Evolutionary conservation across 2,888 invertebrate species (phyloP).

Genomic region (Oscheius myriophilus): DNA sequence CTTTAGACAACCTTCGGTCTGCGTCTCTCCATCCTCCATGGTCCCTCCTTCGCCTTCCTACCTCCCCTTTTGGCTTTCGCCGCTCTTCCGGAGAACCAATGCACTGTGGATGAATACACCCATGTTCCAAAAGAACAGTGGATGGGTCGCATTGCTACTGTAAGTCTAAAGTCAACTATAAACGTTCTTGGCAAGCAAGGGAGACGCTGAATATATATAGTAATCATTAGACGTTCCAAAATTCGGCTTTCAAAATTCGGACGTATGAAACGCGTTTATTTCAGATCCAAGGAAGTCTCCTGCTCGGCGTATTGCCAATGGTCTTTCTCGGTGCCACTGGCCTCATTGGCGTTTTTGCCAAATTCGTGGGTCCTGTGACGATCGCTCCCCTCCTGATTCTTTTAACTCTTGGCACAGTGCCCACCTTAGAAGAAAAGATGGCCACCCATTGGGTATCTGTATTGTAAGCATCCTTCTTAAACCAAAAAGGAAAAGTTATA

Average conservation of each 20-base stretch:
- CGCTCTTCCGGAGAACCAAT: slow-evolving; percentile 47
- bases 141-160: slow-evolving; percentile 47
- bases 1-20: slow-evolving; percentile 55
- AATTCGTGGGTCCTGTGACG: slow-evolving; percentile 65
- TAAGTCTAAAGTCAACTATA: too few species aligned
- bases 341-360: slow-evolving; percentile 44
- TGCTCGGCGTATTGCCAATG: slow-evolving; percentile 59
- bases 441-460: slow-evolving; percentile 62
- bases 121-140: slow-evolving; percentile 57
- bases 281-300: slow-evolving; percentile 62
- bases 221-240: too few species aligned
- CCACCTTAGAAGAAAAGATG: slow-evolving; percentile 55
- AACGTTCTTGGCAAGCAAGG: too few species aligned
- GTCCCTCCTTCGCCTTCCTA: slow-evolving; percentile 67
- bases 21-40: slow-evolving; percentile 66
- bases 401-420: slow-evolving; percentile 56
- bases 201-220: too few species aligned
- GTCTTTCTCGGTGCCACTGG: slow-evolving; percentile 63
- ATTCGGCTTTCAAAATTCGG: slow-evolving; percentile 33
- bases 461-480: slow-evolving; percentile 42
- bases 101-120: slow-evolving; percentile 46
- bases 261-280: slow-evolving; percentile 6
- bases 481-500: slow-evolving; percentile 31
- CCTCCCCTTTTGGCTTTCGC: slow-evolving; percentile 63
- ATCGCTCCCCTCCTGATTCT: slow-evolving; percentile 61